Conservation (phyloP, 2,888 invertebrate species). For the Lasioglossum leucozonium region DNA sequence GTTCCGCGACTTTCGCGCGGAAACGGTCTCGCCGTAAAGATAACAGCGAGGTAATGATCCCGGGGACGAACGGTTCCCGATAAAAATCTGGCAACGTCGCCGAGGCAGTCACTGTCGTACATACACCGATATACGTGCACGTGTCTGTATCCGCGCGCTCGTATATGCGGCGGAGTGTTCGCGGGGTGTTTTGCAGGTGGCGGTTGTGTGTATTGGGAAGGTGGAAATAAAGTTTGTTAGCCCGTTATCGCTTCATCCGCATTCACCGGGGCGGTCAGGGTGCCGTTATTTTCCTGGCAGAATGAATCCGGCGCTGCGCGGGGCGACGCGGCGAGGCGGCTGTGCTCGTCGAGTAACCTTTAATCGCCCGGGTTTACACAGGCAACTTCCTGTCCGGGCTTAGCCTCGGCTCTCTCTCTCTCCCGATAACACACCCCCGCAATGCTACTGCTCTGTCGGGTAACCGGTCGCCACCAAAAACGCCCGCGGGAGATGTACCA, state of each 20-base stretch:
- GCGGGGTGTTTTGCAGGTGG: not conserved
- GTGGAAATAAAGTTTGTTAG: constrained; percentile 35
- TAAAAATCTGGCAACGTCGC: constrained; percentile 30
- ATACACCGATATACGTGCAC: not conserved
- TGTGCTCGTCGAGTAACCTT: constrained; percentile 30
- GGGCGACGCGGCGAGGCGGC: not conserved
- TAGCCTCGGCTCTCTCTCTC: not conserved
- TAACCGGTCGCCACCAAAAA: constrained; percentile 49
- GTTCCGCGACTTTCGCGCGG: constrained; percentile 8
- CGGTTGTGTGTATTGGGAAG: constrained; percentile 12
- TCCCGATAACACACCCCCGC: constrained; percentile 34
- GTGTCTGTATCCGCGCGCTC: too few relatives aligned
- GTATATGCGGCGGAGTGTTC: not conserved
- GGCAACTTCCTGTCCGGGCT: constrained; percentile 25
- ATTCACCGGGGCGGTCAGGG: constrained; percentile 8
- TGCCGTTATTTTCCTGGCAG: constrained; percentile 8
- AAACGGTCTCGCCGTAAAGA: constrained; percentile 27
- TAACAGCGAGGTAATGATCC: constrained; percentile 25
- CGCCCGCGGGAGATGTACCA: constrained; percentile 44
- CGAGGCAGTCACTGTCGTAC: not conserved
- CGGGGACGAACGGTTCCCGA: constrained; percentile 22
- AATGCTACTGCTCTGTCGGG: constrained; percentile 28
- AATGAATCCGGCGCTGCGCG: constrained; percentile 28
- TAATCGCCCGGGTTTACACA: constrained; percentile 33
- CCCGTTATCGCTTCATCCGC: constrained; percentile 34